Percentiles rank a stretch among this genome's conserved stretches.
Conservation (phyloP, 2,797 vertebrate species). For the Tinamus major region DNA sequence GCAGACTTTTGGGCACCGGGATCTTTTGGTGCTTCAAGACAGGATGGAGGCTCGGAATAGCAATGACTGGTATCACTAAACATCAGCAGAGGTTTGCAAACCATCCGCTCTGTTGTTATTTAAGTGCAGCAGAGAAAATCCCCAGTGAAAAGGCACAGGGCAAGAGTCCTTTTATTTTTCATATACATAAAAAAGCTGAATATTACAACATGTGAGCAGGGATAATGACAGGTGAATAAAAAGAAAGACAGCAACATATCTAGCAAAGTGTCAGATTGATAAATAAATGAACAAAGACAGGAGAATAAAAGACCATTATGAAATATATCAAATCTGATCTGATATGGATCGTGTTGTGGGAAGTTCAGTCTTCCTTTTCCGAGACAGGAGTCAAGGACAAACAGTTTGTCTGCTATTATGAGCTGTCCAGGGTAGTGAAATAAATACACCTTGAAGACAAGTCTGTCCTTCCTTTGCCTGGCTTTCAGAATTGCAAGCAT, state of each 20-base stretch:
- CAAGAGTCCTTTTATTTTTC: constrained; percentile 58
- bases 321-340: constrained; percentile 73
- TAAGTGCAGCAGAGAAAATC: constrained; percentile 63
- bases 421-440: constrained; percentile 66
- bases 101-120: constrained; percentile 24
- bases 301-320: constrained; percentile 75
- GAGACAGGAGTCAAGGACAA: constrained; percentile 66
- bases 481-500: background rate
- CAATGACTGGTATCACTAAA: background rate
- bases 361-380: constrained; percentile 64
- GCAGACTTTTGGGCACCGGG: background rate
- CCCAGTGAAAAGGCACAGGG: constrained; percentile 11
- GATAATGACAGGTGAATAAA: constrained; percentile 72
- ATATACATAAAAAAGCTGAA: constrained; percentile 68
- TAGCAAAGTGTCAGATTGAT: constrained; percentile 69
- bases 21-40: background rate
- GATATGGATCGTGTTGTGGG: constrained; percentile 58
- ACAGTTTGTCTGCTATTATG: constrained; percentile 63
- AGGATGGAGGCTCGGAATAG: background rate
- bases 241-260: constrained; percentile 58
- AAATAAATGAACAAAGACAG: constrained; percentile 75
- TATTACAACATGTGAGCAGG: constrained; percentile 36
- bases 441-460: constrained; percentile 37
- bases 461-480: background rate
- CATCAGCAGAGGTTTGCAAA: constrained; percentile 61